Percentiles rank a stretch among this genome's conserved stretches.
phyloP scores from a whole-genome alignment of 2,888 invertebrate species.

The Chrysolina oricalcia region DNA sequence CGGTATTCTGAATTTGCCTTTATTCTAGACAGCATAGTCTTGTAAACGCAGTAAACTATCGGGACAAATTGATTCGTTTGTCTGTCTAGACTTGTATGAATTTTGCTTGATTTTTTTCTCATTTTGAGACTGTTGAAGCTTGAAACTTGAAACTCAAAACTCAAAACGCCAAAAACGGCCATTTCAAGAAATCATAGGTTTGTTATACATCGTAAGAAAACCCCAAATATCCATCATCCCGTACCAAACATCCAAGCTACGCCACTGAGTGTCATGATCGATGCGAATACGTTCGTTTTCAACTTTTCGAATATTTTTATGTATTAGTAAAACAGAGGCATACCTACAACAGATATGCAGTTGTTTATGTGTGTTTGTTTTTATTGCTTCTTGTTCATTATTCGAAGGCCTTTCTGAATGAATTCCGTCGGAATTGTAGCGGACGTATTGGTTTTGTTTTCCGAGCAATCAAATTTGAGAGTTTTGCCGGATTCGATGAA shows the following conservation, averaged over 20 bases:
- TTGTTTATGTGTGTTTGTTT: not conserved
- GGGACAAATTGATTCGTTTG: no score
- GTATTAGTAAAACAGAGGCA: not conserved
- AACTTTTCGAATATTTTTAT: not conserved
- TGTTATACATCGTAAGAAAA: no score
- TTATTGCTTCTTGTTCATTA: not conserved
- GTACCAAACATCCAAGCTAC: not conserved
- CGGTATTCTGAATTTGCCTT: no score
- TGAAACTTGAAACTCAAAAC: no score
- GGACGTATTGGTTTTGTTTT: not conserved
- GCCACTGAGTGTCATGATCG: not conserved
- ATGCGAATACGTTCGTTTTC: conserved; percentile 4
- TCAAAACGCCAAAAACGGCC: no score
- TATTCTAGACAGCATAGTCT: no score
- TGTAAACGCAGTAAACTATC: no score
- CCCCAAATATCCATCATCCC: not conserved
- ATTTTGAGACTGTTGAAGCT: no score
- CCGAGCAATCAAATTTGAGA: not conserved
- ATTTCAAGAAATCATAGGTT: no score
- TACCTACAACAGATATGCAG: not conserved
- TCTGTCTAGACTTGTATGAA: no score
- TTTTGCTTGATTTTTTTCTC: no score
- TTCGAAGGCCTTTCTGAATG: not conserved
- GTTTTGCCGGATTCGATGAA: not conserved
- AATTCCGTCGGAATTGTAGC: not conserved